phyloP scores from a whole-genome alignment of 2,888 invertebrate species.

The Netelia melanura region DNA sequence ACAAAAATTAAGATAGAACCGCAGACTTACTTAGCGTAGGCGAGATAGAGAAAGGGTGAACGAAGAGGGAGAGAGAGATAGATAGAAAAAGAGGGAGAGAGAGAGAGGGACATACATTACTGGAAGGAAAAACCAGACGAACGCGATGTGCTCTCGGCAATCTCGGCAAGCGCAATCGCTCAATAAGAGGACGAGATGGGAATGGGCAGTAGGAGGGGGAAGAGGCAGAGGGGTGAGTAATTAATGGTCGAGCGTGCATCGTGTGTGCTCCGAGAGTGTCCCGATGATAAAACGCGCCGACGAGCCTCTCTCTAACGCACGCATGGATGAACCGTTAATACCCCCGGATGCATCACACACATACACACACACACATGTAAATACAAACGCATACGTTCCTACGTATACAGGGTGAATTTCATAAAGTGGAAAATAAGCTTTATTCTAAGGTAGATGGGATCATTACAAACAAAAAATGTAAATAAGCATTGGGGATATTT shows the following conservation, averaged over 20 bases:
- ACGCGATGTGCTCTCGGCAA: slow-evolving; percentile 53
- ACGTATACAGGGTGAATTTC: background rate
- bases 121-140: slow-evolving; percentile 29
- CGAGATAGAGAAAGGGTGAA: slow-evolving; percentile 28
- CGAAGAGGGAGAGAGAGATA: slow-evolving; percentile 4
- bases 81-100: slow-evolving; percentile 26
- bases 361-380: background rate
- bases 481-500: too few relatives aligned
- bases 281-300: slow-evolving; percentile 66
- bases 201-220: background rate
- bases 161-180: slow-evolving; percentile 68
- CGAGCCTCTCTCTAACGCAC: slow-evolving; percentile 40
- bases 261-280: slow-evolving; percentile 64
- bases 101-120: slow-evolving; percentile 26
- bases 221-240: slow-evolving; percentile 60
- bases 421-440: too few relatives aligned
- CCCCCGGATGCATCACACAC: slow-evolving; percentile 47
- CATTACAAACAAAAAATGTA: too few relatives aligned
- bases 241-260: slow-evolving; percentile 67
- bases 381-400: background rate
- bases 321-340: slow-evolving; percentile 63
- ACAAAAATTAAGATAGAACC: slow-evolving; percentile 48
- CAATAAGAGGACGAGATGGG: slow-evolving; percentile 63
- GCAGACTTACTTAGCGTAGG: slow-evolving; percentile 50
- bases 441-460: too few relatives aligned